phyloP scores from a whole-genome alignment of 2,888 invertebrate genomes.

The Agapostemon virescens region DNA sequence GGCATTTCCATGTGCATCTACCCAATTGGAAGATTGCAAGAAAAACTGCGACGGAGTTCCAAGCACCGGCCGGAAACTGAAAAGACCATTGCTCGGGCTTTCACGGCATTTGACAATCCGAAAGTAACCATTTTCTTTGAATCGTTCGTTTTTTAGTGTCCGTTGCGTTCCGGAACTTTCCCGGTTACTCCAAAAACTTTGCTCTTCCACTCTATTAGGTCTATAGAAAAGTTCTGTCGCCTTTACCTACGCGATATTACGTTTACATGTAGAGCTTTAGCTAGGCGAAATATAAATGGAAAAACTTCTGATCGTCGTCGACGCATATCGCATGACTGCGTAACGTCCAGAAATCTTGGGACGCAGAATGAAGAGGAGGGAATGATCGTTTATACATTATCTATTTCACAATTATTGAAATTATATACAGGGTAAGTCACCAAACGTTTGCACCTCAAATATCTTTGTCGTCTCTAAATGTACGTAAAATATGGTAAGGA shows the following conservation, averaged over 20 bases:
- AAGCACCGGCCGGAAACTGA: neutral
- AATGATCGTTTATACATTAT: too few species aligned
- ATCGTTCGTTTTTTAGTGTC: neutral
- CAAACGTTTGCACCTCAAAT: too few species aligned
- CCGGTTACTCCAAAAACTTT: slow-evolving; percentile 1
- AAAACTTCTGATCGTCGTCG: neutral
- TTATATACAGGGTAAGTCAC: too few species aligned
- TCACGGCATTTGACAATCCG: slow-evolving; percentile 7
- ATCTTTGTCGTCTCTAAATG: too few species aligned
- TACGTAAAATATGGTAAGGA: too few species aligned
- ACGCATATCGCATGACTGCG: neutral
- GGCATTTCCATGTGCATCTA: slow-evolving; percentile 8
- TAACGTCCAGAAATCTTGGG: neutral
- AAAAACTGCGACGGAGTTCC: neutral
- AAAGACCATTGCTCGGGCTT: slow-evolving; percentile 2
- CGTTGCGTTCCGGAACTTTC: neutral
- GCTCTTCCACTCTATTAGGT: slow-evolving; percentile 14
- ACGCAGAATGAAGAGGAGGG: neutral
- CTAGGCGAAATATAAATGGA: neutral
- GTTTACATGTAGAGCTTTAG: neutral
- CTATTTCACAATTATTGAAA: too few species aligned
- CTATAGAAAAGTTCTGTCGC: slow-evolving; percentile 9
- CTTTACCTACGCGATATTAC: slow-evolving; percentile 1
- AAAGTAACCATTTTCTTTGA: slow-evolving; percentile 14
- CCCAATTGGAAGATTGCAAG: neutral